A percentile compares a stretch with the other conserved stretches of the same genome.
Evolutionary conservation across 2,888 invertebrate species (phyloP).

Genomic region (Catocala sponsa): DNA sequence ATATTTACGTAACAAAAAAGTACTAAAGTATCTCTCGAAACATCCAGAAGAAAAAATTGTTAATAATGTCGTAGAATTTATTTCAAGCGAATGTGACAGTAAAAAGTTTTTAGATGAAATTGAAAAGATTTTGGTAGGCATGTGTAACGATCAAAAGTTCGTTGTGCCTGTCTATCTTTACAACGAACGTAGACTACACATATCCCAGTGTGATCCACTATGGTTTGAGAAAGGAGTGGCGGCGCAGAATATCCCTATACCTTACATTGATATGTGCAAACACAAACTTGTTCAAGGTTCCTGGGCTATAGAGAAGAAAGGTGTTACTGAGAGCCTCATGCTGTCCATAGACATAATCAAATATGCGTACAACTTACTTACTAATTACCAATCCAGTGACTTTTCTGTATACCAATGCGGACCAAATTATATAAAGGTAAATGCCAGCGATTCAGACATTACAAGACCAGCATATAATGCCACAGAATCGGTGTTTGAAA

Average conservation of each 20-base stretch:
- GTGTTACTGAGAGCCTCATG: constrained; percentile 24
- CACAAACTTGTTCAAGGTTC: constrained; percentile 19
- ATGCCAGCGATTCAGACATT: constrained; percentile 1
- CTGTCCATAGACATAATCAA: constrained; percentile 57
- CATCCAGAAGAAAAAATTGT: constrained; percentile 4
- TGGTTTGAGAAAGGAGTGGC: constrained; percentile 47
- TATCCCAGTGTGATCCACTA: constrained; percentile 14
- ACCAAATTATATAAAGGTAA: constrained; percentile 10
- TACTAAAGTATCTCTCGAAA: constrained; percentile 28
- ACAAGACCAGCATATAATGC: constrained; percentile 51
- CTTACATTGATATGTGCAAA: constrained; percentile 39
- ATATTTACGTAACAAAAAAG: background rate
- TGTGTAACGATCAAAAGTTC: constrained; percentile 16
- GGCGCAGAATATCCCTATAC: constrained; percentile 20
- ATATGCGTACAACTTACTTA: constrained; percentile 61
- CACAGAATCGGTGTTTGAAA: constrained; percentile 54
- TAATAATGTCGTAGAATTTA: constrained; percentile 1
- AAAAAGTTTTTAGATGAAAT: constrained; percentile 23
- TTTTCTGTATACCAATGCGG: constrained; percentile 25
- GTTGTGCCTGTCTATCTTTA: constrained; percentile 22
- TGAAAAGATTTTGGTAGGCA: constrained; percentile 13
- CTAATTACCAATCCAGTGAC: constrained; percentile 37
- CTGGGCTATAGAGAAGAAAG: constrained; percentile 9
- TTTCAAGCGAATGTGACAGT: constrained; percentile 12
- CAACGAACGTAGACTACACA: background rate